Conservation (phyloP, 2,113 vertebrate species). For the Myotis brandtii region DNA sequence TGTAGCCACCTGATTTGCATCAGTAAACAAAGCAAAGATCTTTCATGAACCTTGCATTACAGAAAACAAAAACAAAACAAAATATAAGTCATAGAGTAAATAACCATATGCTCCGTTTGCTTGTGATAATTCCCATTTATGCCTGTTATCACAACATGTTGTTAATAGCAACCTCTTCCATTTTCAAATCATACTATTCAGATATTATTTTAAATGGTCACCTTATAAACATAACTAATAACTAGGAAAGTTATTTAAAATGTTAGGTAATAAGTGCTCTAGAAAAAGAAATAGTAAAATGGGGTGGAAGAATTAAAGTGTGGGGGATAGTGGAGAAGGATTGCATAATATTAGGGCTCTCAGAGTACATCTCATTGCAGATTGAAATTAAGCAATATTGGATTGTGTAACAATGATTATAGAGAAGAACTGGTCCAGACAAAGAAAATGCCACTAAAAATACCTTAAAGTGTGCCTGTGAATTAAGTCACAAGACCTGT, state of each 20-base stretch:
- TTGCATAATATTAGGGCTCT: neutral
- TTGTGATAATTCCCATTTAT: neutral
- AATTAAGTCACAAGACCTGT: neutral
- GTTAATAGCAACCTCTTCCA: neutral
- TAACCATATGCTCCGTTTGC: neutral
- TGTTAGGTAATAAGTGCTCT: neutral
- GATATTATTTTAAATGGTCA: neutral
- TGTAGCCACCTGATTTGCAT: neutral
- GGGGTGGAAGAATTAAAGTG: neutral
- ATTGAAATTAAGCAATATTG: neutral
- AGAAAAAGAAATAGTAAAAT: neutral
- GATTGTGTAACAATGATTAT: fast-evolving
- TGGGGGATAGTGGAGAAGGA: too few species aligned
- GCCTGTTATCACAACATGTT: neutral
- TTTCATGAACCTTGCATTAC: neutral
- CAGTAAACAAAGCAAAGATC: neutral
- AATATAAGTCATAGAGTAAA: neutral
- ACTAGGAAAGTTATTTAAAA: neutral
- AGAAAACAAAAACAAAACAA: neutral
- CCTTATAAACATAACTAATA: neutral
- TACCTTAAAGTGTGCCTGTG: neutral
- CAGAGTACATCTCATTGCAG: neutral
- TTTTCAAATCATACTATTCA: neutral
- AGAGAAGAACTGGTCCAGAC: neutral
- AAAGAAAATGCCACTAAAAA: neutral